Evolutionary conservation across 2,113 vertebrate genomes (phyloP).

Genomic region (Procavia capensis): DNA sequence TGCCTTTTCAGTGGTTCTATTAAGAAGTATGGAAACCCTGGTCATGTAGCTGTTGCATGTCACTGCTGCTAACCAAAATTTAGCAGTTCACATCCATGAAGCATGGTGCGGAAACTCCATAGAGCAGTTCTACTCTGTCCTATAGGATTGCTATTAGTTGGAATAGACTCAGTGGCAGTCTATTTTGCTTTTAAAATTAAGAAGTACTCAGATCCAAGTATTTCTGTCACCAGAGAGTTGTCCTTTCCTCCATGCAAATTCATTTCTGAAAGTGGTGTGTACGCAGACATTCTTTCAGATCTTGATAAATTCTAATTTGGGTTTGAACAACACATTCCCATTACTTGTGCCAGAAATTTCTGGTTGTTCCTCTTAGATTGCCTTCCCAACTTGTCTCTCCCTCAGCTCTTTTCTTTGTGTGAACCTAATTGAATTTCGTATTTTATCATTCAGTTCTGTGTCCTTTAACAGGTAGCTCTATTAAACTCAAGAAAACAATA

Average conservation of each 20-base stretch:
- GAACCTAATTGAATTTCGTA: conserved; percentile 16
- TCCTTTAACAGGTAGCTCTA: not conserved
- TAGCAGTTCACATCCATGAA: too few species aligned
- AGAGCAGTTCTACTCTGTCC: too few species aligned
- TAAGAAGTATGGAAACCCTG: too few species aligned
- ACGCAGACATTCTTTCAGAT: not conserved
- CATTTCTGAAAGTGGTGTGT: not conserved
- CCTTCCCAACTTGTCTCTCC: not conserved
- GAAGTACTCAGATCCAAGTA: not conserved
- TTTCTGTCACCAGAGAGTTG: not conserved
- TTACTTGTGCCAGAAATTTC: not conserved
- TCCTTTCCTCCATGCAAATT: not conserved
- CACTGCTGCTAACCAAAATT: too few species aligned
- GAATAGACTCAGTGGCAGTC: too few species aligned
- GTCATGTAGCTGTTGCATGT: too few species aligned
- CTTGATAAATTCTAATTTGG: not conserved
- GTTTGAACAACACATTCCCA: not conserved
- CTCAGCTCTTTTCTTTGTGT: not conserved
- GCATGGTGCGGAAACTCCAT: too few species aligned
- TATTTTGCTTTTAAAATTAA: too few species aligned
- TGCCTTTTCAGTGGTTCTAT: not conserved
- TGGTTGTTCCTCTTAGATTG: not conserved
- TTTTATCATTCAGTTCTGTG: not conserved
- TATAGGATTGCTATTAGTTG: too few species aligned
- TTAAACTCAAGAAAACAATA: not conserved